phyloP scores from a whole-genome alignment of 2,113 vertebrate genomes.

The Saimiri boliviensis region DNA sequence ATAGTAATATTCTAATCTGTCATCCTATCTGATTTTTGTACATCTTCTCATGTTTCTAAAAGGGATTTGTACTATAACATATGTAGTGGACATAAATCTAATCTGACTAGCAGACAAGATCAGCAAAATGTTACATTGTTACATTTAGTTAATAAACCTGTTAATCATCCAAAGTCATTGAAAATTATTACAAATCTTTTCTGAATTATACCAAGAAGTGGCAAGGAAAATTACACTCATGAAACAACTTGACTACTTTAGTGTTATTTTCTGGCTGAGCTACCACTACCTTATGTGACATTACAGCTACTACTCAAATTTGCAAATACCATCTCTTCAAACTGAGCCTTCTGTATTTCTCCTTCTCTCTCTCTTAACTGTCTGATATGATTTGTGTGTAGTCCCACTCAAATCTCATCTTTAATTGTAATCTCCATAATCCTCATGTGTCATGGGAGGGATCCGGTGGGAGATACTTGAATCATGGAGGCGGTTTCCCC shows the following conservation, averaged over 20 bases:
- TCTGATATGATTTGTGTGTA: no score
- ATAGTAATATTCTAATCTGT: background rate
- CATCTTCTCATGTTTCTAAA: background rate
- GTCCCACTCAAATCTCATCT: no score
- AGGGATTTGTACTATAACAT: background rate
- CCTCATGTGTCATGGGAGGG: no score
- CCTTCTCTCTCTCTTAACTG: background rate
- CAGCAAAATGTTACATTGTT: background rate
- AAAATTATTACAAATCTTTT: background rate
- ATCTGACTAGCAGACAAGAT: background rate
- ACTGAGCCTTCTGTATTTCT: background rate
- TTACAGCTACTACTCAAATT: background rate
- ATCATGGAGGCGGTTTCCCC: no score
- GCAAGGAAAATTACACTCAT: background rate
- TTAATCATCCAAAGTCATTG: background rate
- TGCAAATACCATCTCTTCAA: background rate
- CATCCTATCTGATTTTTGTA: background rate
- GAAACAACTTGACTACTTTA: background rate
- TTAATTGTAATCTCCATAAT: no score
- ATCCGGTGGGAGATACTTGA: no score
- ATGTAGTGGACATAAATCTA: background rate
- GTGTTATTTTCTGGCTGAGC: background rate
- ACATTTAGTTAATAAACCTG: background rate
- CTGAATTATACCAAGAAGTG: background rate
- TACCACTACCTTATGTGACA: background rate